phyloP scores from a whole-genome alignment of 2,888 invertebrate genomes.

The Drosophila siamana region DNA sequence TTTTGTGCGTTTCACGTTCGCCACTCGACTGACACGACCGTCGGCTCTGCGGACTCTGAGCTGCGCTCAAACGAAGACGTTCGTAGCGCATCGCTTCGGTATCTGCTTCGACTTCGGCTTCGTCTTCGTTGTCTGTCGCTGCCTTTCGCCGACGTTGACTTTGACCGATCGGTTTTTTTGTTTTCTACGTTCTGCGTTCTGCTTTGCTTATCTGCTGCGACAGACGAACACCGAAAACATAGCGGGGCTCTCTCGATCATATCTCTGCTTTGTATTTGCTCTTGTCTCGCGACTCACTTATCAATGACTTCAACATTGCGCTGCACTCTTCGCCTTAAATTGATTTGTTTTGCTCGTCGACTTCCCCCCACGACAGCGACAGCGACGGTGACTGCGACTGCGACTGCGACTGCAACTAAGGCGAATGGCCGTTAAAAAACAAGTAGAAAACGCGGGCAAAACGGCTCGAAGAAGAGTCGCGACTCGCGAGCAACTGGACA shows the following conservation, averaged over 20 bases:
- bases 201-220: constrained; percentile 49
- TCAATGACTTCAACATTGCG: constrained; percentile 62
- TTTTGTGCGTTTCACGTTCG: constrained; percentile 55
- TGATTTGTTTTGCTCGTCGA: constrained; percentile 70
- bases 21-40: constrained; percentile 57
- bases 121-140: constrained; percentile 6
- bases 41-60: constrained; percentile 44
- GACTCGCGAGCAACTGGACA: constrained; percentile 43
- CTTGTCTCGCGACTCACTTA: constrained; percentile 48
- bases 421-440: constrained; percentile 38
- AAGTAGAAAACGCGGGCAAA: constrained; percentile 32
- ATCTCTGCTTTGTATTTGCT: constrained; percentile 19
- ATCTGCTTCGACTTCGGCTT: constrained; percentile 4
- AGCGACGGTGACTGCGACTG: constrained; percentile 6
- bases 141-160: constrained; percentile 34
- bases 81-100: constrained; percentile 15
- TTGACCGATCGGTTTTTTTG: constrained; percentile 50
- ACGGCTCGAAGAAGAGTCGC: constrained; percentile 24
- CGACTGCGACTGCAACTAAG: constrained; percentile 14
- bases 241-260: constrained; percentile 35
- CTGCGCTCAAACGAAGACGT: constrained; percentile 49
- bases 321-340: constrained; percentile 56
- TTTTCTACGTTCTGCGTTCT: background rate
- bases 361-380: constrained; percentile 1
- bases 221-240: constrained; percentile 20